Conservation (phyloP, 2,113 vertebrate species). For the Baryphthengus martii region DNA sequence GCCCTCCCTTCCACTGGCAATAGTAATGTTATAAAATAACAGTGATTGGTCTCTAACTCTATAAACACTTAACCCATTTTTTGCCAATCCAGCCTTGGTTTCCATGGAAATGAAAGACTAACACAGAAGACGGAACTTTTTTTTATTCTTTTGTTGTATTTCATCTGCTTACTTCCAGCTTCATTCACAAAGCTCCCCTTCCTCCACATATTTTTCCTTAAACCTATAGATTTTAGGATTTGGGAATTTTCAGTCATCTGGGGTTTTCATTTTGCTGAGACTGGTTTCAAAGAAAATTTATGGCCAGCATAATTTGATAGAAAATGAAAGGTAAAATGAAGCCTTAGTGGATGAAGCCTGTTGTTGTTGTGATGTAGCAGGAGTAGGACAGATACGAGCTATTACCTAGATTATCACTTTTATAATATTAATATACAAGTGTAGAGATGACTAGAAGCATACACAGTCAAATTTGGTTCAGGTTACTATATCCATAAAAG, state of each 20-base stretch:
- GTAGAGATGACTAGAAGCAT: not conserved
- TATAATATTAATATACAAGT: not conserved
- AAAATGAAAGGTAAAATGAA: not conserved
- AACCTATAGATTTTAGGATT: not conserved
- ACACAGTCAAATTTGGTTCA: not conserved
- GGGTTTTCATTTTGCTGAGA: not conserved
- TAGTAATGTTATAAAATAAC: slow-evolving; percentile 70
- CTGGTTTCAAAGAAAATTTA: not conserved
- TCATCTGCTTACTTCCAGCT: slow-evolving; percentile 35
- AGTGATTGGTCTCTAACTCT: slow-evolving; percentile 73
- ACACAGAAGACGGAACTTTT: not conserved
- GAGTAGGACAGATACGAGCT: not conserved
- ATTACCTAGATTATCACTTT: not conserved
- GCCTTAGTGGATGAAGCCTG: not conserved
- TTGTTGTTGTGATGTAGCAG: not conserved
- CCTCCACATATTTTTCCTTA: not conserved
- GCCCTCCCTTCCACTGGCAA: slow-evolving; percentile 28
- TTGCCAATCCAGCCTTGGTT: slow-evolving; percentile 71
- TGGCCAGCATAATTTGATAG: not conserved
- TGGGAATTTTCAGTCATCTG: not conserved
- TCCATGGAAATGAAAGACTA: slow-evolving; percentile 67
- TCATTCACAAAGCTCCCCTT: not conserved
- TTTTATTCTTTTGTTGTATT: slow-evolving; percentile 30
- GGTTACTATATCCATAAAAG: not conserved
- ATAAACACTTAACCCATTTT: slow-evolving; percentile 69